Evolutionary conservation across 2,888 invertebrate species (phyloP).

Genomic region (Aphodius granarius): DNA sequence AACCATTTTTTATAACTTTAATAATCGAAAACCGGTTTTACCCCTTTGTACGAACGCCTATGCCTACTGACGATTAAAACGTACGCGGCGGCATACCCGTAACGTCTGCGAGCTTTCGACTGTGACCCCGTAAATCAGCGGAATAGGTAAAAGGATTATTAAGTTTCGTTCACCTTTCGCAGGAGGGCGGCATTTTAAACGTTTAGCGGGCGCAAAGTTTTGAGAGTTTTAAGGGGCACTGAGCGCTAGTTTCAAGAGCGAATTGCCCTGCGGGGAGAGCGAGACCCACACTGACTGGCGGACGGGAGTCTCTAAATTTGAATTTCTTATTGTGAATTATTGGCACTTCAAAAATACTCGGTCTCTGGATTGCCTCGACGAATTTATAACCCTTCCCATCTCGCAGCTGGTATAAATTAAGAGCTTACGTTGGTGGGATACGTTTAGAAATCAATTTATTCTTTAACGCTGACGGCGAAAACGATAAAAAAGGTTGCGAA

Average conservation of each 20-base stretch:
- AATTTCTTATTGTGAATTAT: constrained; percentile 26
- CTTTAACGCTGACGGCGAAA: too few species aligned
- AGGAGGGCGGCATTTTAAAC: constrained; percentile 9
- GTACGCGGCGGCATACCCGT: constrained; percentile 15
- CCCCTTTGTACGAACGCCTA: neutral
- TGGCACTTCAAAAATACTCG: constrained; percentile 1
- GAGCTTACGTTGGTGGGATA: neutral
- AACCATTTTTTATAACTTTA: neutral
- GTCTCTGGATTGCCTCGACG: neutral
- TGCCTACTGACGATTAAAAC: constrained; percentile 35
- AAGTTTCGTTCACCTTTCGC: constrained; percentile 22
- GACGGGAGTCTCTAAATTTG: constrained; percentile 22
- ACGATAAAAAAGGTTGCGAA: neutral
- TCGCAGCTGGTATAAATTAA: neutral
- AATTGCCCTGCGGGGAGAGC: constrained; percentile 5
- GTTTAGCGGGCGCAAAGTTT: constrained; percentile 9
- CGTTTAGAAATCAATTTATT: neutral
- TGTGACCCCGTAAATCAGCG: constrained; percentile 33
- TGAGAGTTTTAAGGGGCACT: constrained; percentile 16
- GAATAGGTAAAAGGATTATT: constrained; percentile 34
- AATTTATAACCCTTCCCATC: neutral
- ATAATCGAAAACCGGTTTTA: neutral
- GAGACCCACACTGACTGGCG: neutral
- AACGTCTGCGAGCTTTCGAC: constrained; percentile 17
- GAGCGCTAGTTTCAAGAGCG: constrained; percentile 6